Base-by-base conservation (phyloP, 2,888 invertebrate genomes). In the Galeruca laticollis region DNA sequence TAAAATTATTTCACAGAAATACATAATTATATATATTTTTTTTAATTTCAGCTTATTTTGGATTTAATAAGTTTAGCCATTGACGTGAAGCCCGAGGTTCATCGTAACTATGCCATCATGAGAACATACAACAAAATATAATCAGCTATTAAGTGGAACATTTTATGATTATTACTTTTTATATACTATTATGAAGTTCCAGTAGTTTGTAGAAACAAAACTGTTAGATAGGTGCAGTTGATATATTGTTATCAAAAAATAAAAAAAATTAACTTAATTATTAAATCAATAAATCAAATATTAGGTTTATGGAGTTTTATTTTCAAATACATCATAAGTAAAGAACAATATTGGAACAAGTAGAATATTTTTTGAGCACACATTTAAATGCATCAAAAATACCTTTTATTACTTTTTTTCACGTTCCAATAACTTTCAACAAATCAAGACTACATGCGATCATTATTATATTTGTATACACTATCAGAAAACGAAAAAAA, bases 61-160 rank as follows among this genome's bases (percentile, higher is more conserved):
- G 65, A 65, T 20, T 35, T 65, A 18, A 65, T 65, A 6, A 49
- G 49, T n/a, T 59, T 59, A 3, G 65, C 35, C 2, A 78, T 76
- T 49, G 79, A 83, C 43, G 80, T 85, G 40, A 74, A 80, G 35
- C 82, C 84, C 6, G 78, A 82, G 74, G 81, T 84, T 2, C 84
- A 85, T 72, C 79, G 78, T 31, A 85, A 85, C 75, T 85, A 82
- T 62, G 75, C 75, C 51, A 75, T 79, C 13, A 70, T 80, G 76
- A 76, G 68, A 57, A 43, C 61, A n/a, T 76, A 71, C 57, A 66
- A 77, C 43, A 74, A 73, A 70, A 77, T 77, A 43, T 76, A 71
- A 61, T n/a, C 43, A 13, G 6, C 15, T 15, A 10, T 54, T 54
- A 9, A 11, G 11, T 21, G 18, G 20, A 21, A 18, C 21, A 52